Evolutionary conservation across 2,113 vertebrate genomes (phyloP).

Genomic region (Stegostoma tigrinum): DNA sequence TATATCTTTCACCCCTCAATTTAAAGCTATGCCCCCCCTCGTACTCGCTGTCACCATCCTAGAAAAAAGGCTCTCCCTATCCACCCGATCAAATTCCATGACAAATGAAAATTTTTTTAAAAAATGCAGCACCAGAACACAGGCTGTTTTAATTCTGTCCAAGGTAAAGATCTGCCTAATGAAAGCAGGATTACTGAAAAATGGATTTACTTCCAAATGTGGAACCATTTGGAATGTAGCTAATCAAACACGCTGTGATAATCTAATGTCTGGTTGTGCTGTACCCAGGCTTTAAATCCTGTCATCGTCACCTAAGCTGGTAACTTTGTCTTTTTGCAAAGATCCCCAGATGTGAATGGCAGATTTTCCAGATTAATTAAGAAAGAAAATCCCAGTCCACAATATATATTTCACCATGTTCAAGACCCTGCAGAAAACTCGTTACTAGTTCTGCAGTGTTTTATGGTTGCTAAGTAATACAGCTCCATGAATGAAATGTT

Average conservation of each 20-base stretch:
- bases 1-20: too few species aligned
- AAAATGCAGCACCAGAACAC: neutral
- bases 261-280: neutral
- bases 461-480: constrained; percentile 14
- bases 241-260: neutral
- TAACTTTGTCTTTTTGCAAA: neutral
- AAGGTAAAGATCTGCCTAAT: neutral
- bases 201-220: neutral
- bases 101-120: neutral
- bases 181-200: neutral
- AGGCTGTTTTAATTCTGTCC: neutral
- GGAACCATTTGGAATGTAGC: neutral
- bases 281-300: neutral
- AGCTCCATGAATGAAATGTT: neutral
- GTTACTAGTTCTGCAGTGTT: neutral
- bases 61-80: too few species aligned
- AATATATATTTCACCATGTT: neutral
- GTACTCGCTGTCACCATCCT: too few species aligned
- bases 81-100: too few species aligned
- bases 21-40: too few species aligned
- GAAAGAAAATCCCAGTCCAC: too few species aligned
- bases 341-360: neutral
- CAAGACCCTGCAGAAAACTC: neutral
- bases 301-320: neutral
- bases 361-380: neutral